Base-by-base conservation (phyloP, 2,113 vertebrate species). In the Psephotus haematonotus region DNA sequence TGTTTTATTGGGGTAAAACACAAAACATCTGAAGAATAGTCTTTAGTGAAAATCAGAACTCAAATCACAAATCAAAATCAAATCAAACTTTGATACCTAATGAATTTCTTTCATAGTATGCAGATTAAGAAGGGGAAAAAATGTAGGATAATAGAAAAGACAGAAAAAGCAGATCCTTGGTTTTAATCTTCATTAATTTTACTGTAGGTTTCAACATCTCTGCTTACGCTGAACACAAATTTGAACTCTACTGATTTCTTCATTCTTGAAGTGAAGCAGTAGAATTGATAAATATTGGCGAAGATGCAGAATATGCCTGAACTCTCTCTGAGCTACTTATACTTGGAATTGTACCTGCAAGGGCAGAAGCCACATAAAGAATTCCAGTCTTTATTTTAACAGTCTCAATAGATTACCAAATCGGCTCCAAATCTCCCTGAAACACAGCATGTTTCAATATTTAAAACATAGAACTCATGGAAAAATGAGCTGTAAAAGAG, bases 1-100 rank as follows among this genome's bases (percentile, higher is more conserved):
- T 95, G 47, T 68, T 94, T 96, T 82, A 90, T 91, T 93, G 62
- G 81, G 89, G 89, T 94, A 96, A 93, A 96, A 39, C 46, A 65
- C 60, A 57, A 65, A 63, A 75, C 19, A 83, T 77, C 64, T 92
- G 60, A 89, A 96, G 95, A 93, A 74, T 64, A 84, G 52, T 81
- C 86, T 94, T 91, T 60, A 95, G 92, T 62, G 60, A 94, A 95
- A 97, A 93, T 93, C 33, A 43, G 55, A 70, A 74, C 53, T 85
- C 57, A 91, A 91, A 78, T 91, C 47, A 59, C 33, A 24, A 59
- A 35, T 59, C n/a, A 59, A 59, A 59, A 35, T 59, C 33, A 59
- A 59, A 59, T 82, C 52, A 95, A 90, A 96, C 82, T 80, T 77
- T 86, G 60, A 92, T 95, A 52, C 13, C 57, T 70, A 90, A 62